A percentile compares a stretch with the other conserved stretches of the same genome.
Conservation (phyloP, 2,113 vertebrate genomes). For the Macrotus californicus region DNA sequence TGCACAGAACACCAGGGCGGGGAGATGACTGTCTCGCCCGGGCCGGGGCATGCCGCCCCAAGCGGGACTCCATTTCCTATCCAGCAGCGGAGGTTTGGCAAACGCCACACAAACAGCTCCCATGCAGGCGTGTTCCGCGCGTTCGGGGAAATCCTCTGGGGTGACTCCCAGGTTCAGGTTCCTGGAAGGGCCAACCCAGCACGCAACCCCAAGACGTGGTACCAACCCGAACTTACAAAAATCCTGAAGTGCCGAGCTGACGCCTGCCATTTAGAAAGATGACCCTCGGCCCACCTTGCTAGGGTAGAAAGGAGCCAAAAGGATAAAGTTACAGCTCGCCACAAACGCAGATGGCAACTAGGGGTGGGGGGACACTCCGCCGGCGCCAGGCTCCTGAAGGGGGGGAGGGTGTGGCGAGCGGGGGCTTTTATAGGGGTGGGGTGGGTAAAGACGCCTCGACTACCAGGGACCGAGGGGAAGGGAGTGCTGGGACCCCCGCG, state of each 20-base stretch:
- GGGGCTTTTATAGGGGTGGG: not conserved
- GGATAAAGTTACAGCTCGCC: not conserved
- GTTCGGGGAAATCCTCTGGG: not conserved
- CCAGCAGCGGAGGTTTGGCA: not conserved
- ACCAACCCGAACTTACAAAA: not conserved
- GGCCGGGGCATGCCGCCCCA: not conserved
- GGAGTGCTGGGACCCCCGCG: not conserved
- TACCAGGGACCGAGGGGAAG: not conserved
- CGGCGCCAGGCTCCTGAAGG: not conserved
- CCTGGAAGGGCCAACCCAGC: not conserved
- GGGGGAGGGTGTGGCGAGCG: constrained; percentile 52
- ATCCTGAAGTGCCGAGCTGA: constrained; percentile 1
- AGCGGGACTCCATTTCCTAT: not conserved
- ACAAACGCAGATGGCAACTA: not conserved
- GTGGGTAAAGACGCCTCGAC: not conserved
- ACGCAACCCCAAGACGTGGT: not conserved
- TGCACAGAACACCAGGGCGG: not conserved
- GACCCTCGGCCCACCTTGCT: constrained; percentile 8
- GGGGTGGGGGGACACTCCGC: not conserved
- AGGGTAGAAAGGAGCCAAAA: not conserved
- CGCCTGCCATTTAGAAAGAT: constrained; percentile 15
- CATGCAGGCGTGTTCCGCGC: not conserved
- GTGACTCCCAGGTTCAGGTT: not conserved
- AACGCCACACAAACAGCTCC: not conserved
- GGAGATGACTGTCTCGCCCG: not conserved